These are phyloP conservation scores for Labia minor DNA, from an alignment of 2,888 invertebrate species.

Conservation along the genomic window DNA sequence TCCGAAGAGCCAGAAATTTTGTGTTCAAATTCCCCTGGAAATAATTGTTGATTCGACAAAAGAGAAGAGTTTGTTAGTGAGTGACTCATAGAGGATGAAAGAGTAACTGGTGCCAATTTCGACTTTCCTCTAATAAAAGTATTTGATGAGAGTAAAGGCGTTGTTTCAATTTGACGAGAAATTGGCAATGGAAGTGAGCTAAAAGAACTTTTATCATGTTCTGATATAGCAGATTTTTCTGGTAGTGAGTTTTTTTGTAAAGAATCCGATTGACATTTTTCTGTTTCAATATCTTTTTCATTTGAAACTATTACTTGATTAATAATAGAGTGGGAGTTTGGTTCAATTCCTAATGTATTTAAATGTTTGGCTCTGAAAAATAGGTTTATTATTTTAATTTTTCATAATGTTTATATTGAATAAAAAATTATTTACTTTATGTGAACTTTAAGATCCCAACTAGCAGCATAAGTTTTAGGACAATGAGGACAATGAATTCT, in stretches of 20 bases:
- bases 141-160: neutral
- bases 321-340: too few species aligned
- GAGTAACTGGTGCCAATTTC: neutral
- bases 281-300: too few species aligned
- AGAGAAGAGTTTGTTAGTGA: neutral
- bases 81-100: neutral
- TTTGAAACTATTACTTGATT: too few species aligned
- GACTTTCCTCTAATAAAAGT: neutral
- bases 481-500: slow-evolving; percentile 23
- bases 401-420: too few species aligned
- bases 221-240: too few species aligned
- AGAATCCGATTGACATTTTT: too few species aligned
- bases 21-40: neutral
- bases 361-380: too few species aligned
- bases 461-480: slow-evolving; percentile 25
- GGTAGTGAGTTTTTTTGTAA: too few species aligned
- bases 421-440: slow-evolving; percentile 21
- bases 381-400: too few species aligned
- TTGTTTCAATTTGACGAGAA: neutral
- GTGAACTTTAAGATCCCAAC: slow-evolving; percentile 27
- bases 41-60: neutral
- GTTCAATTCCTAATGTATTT: too few species aligned
- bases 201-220: neutral
- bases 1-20: neutral
- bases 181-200: neutral